Evolutionary conservation across 2,797 vertebrate genomes (phyloP).

Genomic region (Todus mexicanus): DNA sequence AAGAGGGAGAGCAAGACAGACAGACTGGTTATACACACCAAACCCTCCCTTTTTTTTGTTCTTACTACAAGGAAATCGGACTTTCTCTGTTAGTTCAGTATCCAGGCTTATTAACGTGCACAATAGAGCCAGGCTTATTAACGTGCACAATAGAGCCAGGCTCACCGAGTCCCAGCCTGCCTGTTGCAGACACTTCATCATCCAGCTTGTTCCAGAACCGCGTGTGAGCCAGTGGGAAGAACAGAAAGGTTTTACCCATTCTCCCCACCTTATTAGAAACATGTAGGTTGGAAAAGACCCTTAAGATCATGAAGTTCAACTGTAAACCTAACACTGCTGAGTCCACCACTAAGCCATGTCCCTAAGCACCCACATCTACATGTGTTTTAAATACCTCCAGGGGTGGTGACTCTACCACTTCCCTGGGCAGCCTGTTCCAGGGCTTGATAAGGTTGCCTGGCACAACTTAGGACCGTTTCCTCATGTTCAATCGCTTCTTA

Average conservation of each 20-base stretch:
- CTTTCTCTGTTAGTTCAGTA: neutral
- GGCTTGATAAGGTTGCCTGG: neutral
- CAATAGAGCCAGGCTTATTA: neutral
- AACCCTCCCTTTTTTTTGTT: neutral
- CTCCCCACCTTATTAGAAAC: neutral
- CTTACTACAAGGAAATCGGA: neutral
- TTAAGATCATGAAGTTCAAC: neutral
- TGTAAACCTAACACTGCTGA: neutral
- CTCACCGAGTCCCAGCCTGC: rapidly evolving
- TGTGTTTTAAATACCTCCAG: neutral
- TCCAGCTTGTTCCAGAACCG: neutral
- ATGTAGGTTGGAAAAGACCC: neutral
- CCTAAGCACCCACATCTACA: neutral
- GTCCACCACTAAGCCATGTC: no score
- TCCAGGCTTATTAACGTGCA: neutral
- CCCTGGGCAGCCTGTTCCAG: neutral
- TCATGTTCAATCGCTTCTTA: no score
- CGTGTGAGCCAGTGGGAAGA: neutral
- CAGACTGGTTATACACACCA: neutral
- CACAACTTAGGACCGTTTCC: no score
- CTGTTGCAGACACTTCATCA: neutral
- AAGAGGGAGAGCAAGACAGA: neutral
- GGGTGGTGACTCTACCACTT: neutral
- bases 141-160: neutral
- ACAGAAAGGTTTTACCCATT: neutral